Conservation (phyloP, 1,140 invertebrate genomes). For the Paramacrobiotus metropolitanus region DNA sequence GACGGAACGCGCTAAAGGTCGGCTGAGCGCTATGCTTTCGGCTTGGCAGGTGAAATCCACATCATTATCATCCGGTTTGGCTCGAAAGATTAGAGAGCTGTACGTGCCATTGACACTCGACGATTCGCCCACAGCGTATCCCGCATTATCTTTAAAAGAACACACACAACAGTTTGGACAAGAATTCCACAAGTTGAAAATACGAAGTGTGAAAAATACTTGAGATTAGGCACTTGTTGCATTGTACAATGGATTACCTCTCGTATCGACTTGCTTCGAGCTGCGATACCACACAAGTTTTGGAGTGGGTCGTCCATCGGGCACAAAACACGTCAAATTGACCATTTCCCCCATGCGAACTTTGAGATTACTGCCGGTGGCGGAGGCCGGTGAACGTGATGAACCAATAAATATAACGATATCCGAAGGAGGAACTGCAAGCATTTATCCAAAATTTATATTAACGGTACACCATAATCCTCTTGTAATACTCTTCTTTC, state of each 20-base stretch:
- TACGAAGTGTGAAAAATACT: too few relatives aligned
- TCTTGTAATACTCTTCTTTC: too few relatives aligned
- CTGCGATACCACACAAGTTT: slow-evolving; percentile 1
- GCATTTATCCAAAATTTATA: too few relatives aligned
- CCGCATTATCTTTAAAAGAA: not conserved
- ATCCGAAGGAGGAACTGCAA: too few relatives aligned
- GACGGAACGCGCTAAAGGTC: not conserved
- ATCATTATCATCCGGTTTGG: not conserved
- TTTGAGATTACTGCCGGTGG: not conserved
- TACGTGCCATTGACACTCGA: not conserved
- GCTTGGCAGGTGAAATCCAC: not conserved
- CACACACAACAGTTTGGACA: not conserved
- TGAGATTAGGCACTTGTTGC: too few relatives aligned
- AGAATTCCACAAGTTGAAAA: not conserved
- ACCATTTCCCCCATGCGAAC: not conserved
- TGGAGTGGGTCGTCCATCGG: not conserved
- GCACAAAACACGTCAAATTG: not conserved
- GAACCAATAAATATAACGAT: too few relatives aligned
- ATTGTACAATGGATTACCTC: not conserved
- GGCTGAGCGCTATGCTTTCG: not conserved
- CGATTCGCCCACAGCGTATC: not conserved
- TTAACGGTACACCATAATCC: too few relatives aligned
- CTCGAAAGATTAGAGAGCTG: not conserved
- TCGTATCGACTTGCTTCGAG: not conserved
- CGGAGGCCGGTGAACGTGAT: too few relatives aligned